Evolutionary conservation across 2,888 invertebrate species (phyloP).

Genomic region (Tupiocoris notatus): DNA sequence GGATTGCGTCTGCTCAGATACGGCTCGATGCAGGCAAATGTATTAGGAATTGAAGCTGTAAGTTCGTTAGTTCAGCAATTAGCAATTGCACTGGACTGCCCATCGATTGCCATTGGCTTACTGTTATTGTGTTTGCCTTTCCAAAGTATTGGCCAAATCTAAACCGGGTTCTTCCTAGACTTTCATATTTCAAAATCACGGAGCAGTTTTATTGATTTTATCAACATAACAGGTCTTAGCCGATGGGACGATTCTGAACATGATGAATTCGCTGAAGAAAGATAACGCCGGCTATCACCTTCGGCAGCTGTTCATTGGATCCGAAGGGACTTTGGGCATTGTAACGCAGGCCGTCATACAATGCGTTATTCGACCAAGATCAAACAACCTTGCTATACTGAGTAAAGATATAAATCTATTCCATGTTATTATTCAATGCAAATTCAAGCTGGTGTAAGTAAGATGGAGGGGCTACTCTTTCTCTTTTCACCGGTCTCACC

Average conservation of each 20-base stretch:
- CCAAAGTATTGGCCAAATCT: too few species aligned
- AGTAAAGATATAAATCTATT: slow-evolving; percentile 59
- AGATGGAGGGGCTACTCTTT: too few species aligned
- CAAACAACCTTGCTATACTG: slow-evolving; percentile 83
- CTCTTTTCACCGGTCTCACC: too few species aligned
- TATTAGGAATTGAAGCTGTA: slow-evolving; percentile 90
- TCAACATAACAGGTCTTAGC: slow-evolving; percentile 67
- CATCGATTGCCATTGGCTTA: too few species aligned
- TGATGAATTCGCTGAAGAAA: slow-evolving; percentile 83
- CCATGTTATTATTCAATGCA: background rate
- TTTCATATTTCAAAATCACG: too few species aligned
- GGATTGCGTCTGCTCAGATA: slow-evolving; percentile 91
- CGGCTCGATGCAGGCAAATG: slow-evolving; percentile 88
- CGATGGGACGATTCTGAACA: slow-evolving; percentile 80
- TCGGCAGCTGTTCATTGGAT: slow-evolving; percentile 95
- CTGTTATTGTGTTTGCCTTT: too few species aligned
- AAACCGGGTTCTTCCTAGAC: too few species aligned
- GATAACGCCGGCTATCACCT: slow-evolving; percentile 98
- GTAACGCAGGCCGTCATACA: slow-evolving; percentile 89
- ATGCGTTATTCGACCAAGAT: slow-evolving; percentile 80
- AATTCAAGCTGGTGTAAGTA: too few species aligned
- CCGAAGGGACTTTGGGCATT: slow-evolving; percentile 93
- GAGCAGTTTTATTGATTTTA: background rate
- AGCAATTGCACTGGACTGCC: background rate
- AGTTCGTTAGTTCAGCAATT: too few species aligned